These are phyloP conservation scores for Xestia c-nigrum DNA, from an alignment of 2,888 invertebrate genomes.

Conservation along the genomic window DNA sequence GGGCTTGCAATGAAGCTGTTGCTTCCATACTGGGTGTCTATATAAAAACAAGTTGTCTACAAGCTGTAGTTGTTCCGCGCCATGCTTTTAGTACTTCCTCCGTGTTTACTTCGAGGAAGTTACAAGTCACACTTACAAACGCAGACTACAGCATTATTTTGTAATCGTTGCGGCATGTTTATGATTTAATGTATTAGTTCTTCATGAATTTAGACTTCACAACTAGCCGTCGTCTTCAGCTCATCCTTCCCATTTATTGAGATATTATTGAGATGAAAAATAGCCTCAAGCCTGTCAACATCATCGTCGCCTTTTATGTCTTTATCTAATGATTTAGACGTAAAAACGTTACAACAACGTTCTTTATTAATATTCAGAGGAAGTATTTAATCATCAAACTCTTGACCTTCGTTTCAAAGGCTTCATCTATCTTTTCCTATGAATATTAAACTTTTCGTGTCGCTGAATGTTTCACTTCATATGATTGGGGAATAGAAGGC, in stretches of 20 bases:
- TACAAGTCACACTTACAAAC: constrained; percentile 1
- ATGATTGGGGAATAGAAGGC: background rate
- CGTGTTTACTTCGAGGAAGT: constrained; percentile 38
- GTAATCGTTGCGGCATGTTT: constrained; percentile 4
- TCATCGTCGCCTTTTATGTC: background rate
- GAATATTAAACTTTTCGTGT: background rate
- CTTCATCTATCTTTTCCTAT: background rate
- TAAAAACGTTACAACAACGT: background rate
- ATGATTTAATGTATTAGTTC: no score
- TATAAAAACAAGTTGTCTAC: constrained; percentile 6
- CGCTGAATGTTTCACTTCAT: background rate
- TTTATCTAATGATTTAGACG: background rate
- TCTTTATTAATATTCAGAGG: background rate
- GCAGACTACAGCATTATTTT: constrained; percentile 1
- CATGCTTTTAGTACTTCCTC: constrained; percentile 45
- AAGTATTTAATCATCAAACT: background rate
- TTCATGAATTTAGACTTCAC: background rate
- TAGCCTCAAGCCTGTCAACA: background rate
- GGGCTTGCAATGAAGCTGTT: constrained; percentile 12
- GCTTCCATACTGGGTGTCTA: background rate
- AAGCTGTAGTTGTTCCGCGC: constrained; percentile 32
- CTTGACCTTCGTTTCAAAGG: background rate
- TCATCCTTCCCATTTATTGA: background rate
- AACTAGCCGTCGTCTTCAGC: background rate
- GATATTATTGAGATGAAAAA: background rate